Conservation (phyloP, 2,888 invertebrate genomes). For the Noctua janthina region DNA sequence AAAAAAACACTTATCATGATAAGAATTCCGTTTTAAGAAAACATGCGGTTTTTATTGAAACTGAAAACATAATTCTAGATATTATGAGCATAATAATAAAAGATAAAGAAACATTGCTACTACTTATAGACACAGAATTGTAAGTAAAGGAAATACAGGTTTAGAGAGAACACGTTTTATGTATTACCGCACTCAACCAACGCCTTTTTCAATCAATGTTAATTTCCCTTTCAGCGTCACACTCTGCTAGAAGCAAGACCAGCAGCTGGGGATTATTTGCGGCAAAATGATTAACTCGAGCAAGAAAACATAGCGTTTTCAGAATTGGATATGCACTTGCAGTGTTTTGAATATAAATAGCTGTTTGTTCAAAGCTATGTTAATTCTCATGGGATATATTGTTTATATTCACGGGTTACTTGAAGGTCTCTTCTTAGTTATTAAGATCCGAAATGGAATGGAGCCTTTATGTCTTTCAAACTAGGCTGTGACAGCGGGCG, state of each 20-base stretch:
- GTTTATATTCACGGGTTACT: constrained; percentile 20
- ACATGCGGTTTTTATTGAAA: constrained; percentile 1
- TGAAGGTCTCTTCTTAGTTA: background rate
- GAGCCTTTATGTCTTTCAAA: constrained; percentile 24
- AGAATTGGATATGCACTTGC: constrained; percentile 41
- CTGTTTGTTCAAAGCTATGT: constrained; percentile 9
- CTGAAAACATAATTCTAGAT: background rate
- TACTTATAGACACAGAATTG: constrained; percentile 1
- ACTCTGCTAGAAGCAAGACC: constrained; percentile 61
- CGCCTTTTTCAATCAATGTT: constrained; percentile 45
- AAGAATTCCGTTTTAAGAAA: background rate
- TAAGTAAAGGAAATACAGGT: background rate
- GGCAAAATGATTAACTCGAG: constrained; percentile 43
- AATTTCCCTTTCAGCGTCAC: constrained; percentile 62
- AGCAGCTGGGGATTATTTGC: constrained; percentile 41
- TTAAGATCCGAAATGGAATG: constrained; percentile 20
- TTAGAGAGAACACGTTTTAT: constrained; percentile 20
- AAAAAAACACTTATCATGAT: constrained; percentile 15
- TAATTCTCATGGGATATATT: constrained; percentile 21
- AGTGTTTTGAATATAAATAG: constrained; percentile 30
- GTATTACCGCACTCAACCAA: constrained; percentile 34
- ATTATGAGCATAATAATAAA: constrained; percentile 2
- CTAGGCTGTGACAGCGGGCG: constrained; percentile 12
- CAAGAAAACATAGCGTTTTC: constrained; percentile 24
- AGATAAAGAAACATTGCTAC: background rate